A percentile compares a stretch with the other conserved stretches of the same genome.
phyloP scores from a whole-genome alignment of 2,888 invertebrate genomes.

The Diarsia brunnea region DNA sequence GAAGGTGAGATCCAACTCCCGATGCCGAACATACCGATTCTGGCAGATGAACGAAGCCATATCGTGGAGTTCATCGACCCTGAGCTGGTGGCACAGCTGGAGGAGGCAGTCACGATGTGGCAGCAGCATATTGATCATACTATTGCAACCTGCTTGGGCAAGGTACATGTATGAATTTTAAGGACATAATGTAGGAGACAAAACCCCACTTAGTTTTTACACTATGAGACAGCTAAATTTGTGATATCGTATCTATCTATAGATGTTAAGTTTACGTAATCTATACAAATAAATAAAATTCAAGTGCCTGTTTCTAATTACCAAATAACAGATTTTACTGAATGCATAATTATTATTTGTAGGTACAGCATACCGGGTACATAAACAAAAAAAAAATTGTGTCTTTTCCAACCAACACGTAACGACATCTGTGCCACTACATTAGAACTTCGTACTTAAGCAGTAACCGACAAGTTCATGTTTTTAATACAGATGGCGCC shows the following conservation, averaged over 20 bases:
- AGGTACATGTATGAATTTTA: constrained; percentile 77
- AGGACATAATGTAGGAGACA: neutral
- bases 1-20: constrained; percentile 94
- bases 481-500: constrained; percentile 21
- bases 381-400: too few species aligned
- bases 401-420: too few species aligned
- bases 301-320: too few species aligned
- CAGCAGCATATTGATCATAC: constrained; percentile 92
- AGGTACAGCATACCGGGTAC: too few species aligned
- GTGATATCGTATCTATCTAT: neutral
- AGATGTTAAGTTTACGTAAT: neutral
- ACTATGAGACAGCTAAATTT: neutral
- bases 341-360: too few species aligned
- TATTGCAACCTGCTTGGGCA: constrained; percentile 88
- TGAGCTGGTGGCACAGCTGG: constrained; percentile 90
- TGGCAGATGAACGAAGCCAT: constrained; percentile 75
- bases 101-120: constrained; percentile 92
- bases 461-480: too few species aligned
- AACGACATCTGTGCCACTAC: neutral
- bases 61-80: constrained; percentile 86
- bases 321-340: too few species aligned
- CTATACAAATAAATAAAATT: neutral
- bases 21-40: constrained; percentile 91
- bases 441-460: neutral
- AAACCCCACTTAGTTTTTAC: neutral